Evolutionary conservation across 2,888 invertebrate species (phyloP).

Genomic region (Caradrina clavipalpis): DNA sequence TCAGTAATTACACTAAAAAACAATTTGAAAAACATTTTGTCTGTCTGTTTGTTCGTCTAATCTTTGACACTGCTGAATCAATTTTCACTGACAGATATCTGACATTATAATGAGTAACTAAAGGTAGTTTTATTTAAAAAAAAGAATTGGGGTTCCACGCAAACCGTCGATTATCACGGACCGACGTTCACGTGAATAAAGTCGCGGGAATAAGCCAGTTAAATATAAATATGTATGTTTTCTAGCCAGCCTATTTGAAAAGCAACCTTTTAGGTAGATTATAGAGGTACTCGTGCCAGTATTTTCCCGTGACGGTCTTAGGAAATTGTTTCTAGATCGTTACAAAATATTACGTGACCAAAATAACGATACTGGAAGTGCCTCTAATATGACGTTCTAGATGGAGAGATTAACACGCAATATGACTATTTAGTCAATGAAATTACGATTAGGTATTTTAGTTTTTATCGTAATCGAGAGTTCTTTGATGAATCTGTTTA

Average conservation of each 20-base stretch:
- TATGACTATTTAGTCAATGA: conserved; percentile 79
- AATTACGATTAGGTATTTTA: conserved; percentile 67
- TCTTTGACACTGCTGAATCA: no score
- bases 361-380: conserved; percentile 70
- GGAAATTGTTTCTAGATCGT: conserved; percentile 70
- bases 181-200: no score
- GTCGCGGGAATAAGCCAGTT: no score
- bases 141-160: no score
- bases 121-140: no score
- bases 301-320: conserved; percentile 49
- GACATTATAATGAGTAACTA: no score
- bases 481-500: conserved; percentile 14
- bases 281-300: conserved; percentile 45
- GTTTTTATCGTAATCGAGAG: conserved; percentile 59
- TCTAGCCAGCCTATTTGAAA: conserved; percentile 44
- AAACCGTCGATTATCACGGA: no score
- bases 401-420: conserved; percentile 81
- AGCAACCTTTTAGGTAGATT: conserved; percentile 69
- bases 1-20: no score
- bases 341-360: conserved; percentile 77
- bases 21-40: no score
- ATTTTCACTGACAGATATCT: no score
- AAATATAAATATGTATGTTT: conserved; percentile 48
- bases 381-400: conserved; percentile 69
- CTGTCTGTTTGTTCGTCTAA: no score